phyloP scores from a whole-genome alignment of 2,888 invertebrate species.

The Leucophenga montana region DNA sequence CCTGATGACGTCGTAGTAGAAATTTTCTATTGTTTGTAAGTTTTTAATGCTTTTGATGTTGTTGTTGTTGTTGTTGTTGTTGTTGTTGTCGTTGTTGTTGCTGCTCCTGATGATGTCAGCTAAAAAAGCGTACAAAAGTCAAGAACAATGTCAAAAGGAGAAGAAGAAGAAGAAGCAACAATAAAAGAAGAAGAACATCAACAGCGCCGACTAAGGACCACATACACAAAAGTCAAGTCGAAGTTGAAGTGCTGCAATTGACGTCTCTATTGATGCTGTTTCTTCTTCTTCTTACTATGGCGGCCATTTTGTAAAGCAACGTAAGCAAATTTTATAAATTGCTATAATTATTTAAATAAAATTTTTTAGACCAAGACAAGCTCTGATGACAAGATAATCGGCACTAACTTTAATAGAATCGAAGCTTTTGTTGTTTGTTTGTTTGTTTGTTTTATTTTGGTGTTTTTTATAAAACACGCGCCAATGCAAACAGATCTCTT shows the following conservation, averaged over 20 bases:
- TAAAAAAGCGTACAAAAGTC: slow-evolving; percentile 11
- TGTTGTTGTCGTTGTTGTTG: neutral
- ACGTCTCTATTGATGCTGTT: neutral
- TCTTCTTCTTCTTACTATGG: slow-evolving; percentile 27
- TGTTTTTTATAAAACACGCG: no score
- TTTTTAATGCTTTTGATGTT: neutral
- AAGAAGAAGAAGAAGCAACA: slow-evolving; percentile 2
- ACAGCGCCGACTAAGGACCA: neutral
- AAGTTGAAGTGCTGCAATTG: slow-evolving; percentile 10
- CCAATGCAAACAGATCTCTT: no score
- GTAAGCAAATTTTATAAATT: neutral
- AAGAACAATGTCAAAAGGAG: slow-evolving; percentile 14
- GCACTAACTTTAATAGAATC: no score
- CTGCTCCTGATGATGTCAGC: slow-evolving; percentile 1
- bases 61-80: no score
- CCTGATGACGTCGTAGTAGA: no score
- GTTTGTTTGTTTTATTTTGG: no score
- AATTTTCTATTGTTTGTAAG: no score
- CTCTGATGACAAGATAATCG: no score
- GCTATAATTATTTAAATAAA: no score
- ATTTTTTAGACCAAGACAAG: no score
- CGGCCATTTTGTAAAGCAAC: neutral
- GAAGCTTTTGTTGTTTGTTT: no score
- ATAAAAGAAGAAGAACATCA: neutral
- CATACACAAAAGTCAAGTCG: neutral